These are phyloP conservation scores for Stratiolaelaps scimitus DNA, from an alignment of 1,140 invertebrate genomes.

Conservation along the genomic window DNA sequence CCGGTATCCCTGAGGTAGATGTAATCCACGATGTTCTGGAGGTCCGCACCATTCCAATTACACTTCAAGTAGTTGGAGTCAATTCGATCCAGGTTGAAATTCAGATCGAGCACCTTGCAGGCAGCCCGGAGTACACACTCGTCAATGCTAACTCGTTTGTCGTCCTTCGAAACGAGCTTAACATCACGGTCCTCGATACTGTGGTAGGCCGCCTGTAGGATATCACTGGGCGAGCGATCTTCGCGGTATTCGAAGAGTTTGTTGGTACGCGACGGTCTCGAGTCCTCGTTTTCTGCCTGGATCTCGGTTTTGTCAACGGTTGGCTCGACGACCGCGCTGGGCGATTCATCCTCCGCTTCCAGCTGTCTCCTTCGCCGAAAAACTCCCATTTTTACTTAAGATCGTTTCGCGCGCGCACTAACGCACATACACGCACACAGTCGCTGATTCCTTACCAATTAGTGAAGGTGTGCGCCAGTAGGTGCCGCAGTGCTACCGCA, in stretches of 20 bases:
- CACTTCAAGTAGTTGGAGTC: conserved; percentile 13
- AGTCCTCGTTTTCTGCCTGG: background rate
- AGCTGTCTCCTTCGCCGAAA: conserved; percentile 14
- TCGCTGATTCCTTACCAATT: too few relatives aligned
- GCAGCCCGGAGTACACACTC: conserved; percentile 17
- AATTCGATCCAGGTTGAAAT: conserved; percentile 20
- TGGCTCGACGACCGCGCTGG: conserved; percentile 1
- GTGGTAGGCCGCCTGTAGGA: conserved; percentile 19
- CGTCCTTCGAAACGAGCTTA: conserved; percentile 25
- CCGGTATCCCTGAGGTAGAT: conserved; percentile 26
- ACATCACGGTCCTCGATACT: conserved; percentile 25
- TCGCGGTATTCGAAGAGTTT: conserved; percentile 25
- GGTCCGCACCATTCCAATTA: conserved; percentile 23
- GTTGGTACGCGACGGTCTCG: conserved; percentile 4
- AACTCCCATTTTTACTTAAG: background rate
- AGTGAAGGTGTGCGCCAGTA: too few relatives aligned
- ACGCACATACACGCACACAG: too few relatives aligned
- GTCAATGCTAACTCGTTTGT: conserved; percentile 19
- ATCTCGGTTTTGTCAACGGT: conserved; percentile 9
- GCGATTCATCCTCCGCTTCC: conserved; percentile 17
- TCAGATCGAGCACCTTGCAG: conserved; percentile 23
- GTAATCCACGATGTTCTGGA: conserved; percentile 27
- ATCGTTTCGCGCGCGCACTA: too few relatives aligned
- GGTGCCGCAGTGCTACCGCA: too few relatives aligned
- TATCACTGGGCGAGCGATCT: conserved; percentile 21